A percentile compares a stretch with the other conserved stretches of the same genome.
phyloP scores from a whole-genome alignment of 30 jellyfish, hydroid and myxozoan species.

The Sanderia malayensis region DNA sequence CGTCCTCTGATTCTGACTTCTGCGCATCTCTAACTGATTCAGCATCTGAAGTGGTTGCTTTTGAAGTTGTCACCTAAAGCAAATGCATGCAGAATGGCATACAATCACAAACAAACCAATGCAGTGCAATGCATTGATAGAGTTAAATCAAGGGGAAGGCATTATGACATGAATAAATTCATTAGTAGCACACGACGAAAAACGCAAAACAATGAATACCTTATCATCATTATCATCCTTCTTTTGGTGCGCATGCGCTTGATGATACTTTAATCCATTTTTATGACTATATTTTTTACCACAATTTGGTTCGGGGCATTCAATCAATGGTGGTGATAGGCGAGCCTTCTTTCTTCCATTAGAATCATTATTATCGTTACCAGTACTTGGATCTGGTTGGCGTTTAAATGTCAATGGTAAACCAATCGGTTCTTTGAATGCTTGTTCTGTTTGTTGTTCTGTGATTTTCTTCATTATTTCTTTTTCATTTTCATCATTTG shows the following conservation, averaged over 20 bases:
- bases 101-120: too few relatives aligned
- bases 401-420: constrained; percentile 49
- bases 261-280: constrained; percentile 86
- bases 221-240: constrained; percentile 36
- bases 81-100: too few relatives aligned
- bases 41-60: background rate
- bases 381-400: constrained; percentile 42
- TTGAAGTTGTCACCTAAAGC: too few relatives aligned
- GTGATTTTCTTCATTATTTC: constrained; percentile 37
- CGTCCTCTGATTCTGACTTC: background rate
- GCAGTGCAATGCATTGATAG: too few relatives aligned
- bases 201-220: too few relatives aligned
- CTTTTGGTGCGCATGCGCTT: constrained; percentile 73
- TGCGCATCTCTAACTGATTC: background rate
- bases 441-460: constrained; percentile 33
- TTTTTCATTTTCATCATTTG: constrained; percentile 42
- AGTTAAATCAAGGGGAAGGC: too few relatives aligned
- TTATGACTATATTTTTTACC: constrained; percentile 73
- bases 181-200: too few relatives aligned
- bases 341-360: constrained; percentile 46
- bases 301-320: constrained; percentile 94
- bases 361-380: constrained; percentile 24
- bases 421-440: constrained; percentile 64
- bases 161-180: too few relatives aligned
- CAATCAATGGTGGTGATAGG: constrained; percentile 70